Percentiles rank a stretch among this genome's conserved stretches.
Evolutionary conservation across 2,888 invertebrate genomes (phyloP).

Genomic region (Agrochola circellaris): DNA sequence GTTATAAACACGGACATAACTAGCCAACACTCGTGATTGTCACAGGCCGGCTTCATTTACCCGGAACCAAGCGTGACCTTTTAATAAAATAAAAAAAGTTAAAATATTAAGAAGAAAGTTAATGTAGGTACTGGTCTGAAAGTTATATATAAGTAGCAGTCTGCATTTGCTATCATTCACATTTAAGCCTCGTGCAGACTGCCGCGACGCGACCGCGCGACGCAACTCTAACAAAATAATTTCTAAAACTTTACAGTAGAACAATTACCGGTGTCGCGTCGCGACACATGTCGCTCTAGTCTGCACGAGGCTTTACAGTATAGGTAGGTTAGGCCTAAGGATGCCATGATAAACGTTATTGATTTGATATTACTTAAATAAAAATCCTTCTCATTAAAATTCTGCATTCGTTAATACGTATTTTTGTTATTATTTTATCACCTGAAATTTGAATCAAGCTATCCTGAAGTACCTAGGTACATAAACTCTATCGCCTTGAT

Average conservation of each 20-base stretch:
- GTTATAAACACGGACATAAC: background rate
- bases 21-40: background rate
- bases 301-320: no score
- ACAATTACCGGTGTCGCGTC: no score
- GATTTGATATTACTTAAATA: no score
- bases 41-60: background rate
- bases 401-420: background rate
- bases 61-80: background rate
- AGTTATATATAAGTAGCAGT: background rate
- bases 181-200: no score
- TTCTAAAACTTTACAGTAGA: no score
- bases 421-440: background rate
- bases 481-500: background rate
- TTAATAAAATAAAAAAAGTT: no score
- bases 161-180: background rate
- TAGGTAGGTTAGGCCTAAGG: no score
- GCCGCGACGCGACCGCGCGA: no score
- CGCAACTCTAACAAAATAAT: no score
- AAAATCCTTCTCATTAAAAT: background rate
- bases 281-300: no score
- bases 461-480: background rate
- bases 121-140: background rate
- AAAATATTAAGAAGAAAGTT: background rate
- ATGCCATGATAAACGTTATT: no score
- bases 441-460: background rate